Evolutionary conservation across 2,888 invertebrate species (phyloP).

Genomic region (Serripes groenlandicus): DNA sequence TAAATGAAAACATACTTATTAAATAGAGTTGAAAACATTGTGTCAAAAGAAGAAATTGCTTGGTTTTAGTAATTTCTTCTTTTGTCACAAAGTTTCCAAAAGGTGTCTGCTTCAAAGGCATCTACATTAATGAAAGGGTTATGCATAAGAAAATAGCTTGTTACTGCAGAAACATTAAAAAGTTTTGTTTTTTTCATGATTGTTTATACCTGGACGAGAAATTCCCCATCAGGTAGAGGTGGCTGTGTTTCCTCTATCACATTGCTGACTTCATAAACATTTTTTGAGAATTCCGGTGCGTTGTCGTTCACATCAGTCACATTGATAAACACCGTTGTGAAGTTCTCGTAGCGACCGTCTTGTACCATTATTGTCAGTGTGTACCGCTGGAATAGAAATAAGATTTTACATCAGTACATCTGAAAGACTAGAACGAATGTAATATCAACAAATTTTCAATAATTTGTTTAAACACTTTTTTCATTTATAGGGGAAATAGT

Average conservation of each 20-base stretch:
- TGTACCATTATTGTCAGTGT: conserved; percentile 81
- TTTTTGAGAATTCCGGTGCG: conserved; percentile 95
- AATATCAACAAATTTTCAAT: not conserved
- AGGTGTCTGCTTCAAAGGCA: too few species aligned
- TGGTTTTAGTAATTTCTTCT: too few species aligned
- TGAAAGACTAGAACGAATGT: not conserved
- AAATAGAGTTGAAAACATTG: too few species aligned
- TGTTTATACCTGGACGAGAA: conserved; percentile 73
- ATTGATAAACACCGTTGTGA: conserved; percentile 82
- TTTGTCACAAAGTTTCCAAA: too few species aligned
- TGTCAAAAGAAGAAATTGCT: too few species aligned
- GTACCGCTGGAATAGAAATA: conserved; percentile 87
- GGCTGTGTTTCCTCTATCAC: conserved; percentile 77
- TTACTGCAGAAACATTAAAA: too few species aligned
- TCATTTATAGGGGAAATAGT: too few species aligned
- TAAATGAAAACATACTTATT: too few species aligned
- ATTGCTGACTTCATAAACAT: conserved; percentile 73
- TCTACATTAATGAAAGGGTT: too few species aligned
- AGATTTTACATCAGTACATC: not conserved
- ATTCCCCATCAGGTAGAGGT: conserved; percentile 63
- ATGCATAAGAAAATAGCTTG: too few species aligned
- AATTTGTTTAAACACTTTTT: too few species aligned
- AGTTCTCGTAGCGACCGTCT: conserved; percentile 96
- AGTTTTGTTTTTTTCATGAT: too few species aligned
- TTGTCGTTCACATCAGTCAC: conserved; percentile 98